Conservation (phyloP, 1,140 invertebrate species). For the Hyles euphorbiae region DNA sequence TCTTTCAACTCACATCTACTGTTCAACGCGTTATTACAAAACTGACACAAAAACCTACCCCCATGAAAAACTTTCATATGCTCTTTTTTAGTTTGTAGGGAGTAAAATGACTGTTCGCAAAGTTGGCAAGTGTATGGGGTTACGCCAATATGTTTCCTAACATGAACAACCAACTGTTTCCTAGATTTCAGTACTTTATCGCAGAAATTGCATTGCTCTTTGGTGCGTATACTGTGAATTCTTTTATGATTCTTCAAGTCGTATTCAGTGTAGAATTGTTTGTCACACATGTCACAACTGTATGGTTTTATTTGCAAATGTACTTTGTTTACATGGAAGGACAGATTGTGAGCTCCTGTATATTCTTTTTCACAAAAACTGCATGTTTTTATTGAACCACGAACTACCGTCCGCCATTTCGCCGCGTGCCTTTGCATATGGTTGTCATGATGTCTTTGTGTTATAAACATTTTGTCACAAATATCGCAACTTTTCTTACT, state of each 20-base stretch:
- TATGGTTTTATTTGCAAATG: constrained; percentile 69
- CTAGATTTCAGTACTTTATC: constrained; percentile 47
- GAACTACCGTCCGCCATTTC: constrained; percentile 30
- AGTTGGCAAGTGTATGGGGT: constrained; percentile 50
- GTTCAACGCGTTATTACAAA: constrained; percentile 47
- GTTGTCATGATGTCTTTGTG: constrained; percentile 35
- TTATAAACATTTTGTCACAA: constrained; percentile 46
- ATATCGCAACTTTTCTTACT: constrained; percentile 38
- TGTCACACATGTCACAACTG: constrained; percentile 61
- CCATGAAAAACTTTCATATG: constrained; percentile 58
- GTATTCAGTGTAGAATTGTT: constrained; percentile 51
- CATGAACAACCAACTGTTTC: constrained; percentile 51
- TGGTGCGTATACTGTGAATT: constrained; percentile 41
- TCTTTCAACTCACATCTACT: constrained; percentile 43
- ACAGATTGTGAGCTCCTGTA: constrained; percentile 52
- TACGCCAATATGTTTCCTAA: constrained; percentile 56
- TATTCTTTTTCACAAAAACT: constrained; percentile 63
- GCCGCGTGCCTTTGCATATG: constrained; percentile 52
- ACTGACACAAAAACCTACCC: constrained; percentile 48
- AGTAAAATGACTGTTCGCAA: constrained; percentile 50
- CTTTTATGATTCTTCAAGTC: constrained; percentile 55
- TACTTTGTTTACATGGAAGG: constrained; percentile 57
- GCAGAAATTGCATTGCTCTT: constrained; percentile 55
- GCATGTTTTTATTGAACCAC: constrained; percentile 37
- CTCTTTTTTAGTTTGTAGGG: constrained; percentile 32